phyloP scores from a whole-genome alignment of 2,888 invertebrate genomes.

The Oscheius onirici region DNA sequence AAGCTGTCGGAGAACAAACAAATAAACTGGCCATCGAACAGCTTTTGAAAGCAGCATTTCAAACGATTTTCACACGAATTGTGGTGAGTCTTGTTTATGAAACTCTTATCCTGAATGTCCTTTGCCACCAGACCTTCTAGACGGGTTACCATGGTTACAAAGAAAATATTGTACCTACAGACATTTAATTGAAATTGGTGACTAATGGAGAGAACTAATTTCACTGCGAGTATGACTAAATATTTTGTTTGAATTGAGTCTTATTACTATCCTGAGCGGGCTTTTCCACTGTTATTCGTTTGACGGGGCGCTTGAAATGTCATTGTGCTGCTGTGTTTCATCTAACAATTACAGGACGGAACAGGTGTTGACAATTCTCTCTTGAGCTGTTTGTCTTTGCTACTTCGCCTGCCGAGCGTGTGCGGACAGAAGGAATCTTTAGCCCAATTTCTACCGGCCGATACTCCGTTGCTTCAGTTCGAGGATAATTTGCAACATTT shows the following conservation, averaged over 20 bases:
- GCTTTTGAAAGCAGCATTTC: not conserved
- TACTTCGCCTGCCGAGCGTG: constrained; percentile 21
- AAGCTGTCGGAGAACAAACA: not conserved
- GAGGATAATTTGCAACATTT: constrained; percentile 12
- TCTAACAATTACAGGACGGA: not conserved
- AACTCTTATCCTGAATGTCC: not conserved
- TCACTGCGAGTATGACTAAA: no score
- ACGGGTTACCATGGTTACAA: no score
- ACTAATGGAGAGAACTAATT: no score
- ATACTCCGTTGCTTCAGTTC: not conserved
- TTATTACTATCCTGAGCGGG: no score
- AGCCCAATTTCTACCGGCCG: not conserved
- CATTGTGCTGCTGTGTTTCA: not conserved
- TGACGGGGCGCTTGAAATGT: no score
- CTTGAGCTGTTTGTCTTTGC: constrained; percentile 30
- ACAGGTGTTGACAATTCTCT: not conserved
- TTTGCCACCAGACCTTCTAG: no score
- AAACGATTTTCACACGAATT: not conserved
- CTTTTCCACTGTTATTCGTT: no score
- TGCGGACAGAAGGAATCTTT: not conserved
- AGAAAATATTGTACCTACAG: no score
- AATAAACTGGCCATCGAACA: not conserved
- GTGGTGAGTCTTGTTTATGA: not conserved
- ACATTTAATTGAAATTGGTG: no score
- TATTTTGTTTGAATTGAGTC: no score